Evolutionary conservation across 2,113 vertebrate species (phyloP).

Genomic region (Phalacrocorax carbo): DNA sequence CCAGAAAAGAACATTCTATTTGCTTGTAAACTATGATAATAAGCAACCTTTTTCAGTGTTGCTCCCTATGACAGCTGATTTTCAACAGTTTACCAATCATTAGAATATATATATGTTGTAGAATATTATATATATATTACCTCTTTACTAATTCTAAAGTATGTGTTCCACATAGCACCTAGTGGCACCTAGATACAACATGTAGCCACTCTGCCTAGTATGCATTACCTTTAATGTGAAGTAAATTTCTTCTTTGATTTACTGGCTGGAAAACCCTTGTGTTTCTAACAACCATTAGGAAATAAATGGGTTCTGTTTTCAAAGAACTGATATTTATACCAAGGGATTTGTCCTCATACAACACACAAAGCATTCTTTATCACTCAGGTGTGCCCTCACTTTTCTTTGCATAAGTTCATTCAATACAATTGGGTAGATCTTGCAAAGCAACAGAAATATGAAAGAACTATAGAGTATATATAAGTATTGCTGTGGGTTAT

Average conservation of each 20-base stretch:
- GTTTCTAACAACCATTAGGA: not conserved
- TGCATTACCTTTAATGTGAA: not conserved
- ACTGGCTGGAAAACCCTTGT: not conserved
- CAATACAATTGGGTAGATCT: not conserved
- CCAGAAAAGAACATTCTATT: not conserved
- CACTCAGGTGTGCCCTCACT: not conserved
- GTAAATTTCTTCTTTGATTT: not conserved
- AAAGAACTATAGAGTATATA: not conserved
- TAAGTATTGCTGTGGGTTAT: not conserved
- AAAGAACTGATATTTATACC: not conserved
- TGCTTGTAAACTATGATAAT: not conserved
- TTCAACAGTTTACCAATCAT: not conserved
- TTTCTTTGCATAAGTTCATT: not conserved
- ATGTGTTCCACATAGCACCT: not conserved
- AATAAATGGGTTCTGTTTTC: not conserved
- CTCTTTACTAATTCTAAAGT: not conserved
- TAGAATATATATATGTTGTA: not conserved
- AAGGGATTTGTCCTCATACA: not conserved
- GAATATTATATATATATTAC: not conserved
- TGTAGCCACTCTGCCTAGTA: not conserved
- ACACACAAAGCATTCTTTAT: not conserved
- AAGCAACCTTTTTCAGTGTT: not conserved
- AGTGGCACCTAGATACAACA: not conserved
- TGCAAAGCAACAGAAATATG: slow-evolving; percentile 23
- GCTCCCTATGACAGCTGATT: not conserved